Percentiles rank a stretch among this genome's conserved stretches.
These are phyloP conservation scores for Xanthia icteritia DNA, from an alignment of 2,888 invertebrate genomes.

Conservation along the genomic window DNA sequence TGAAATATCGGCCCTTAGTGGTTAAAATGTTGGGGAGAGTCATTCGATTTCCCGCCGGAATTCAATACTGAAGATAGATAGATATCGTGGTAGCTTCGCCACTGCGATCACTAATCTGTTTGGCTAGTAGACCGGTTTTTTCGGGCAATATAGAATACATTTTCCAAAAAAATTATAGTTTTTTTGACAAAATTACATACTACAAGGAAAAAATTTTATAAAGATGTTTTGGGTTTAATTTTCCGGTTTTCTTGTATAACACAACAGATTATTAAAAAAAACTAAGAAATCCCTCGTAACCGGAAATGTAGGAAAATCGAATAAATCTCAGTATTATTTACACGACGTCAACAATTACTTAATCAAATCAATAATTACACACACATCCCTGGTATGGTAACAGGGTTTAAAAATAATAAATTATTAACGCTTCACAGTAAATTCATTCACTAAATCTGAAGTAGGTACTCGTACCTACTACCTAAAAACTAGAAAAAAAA, in stretches of 20 bases:
- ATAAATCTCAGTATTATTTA: neutral
- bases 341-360: neutral
- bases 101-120: constrained; percentile 4
- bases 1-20: too few species aligned
- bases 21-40: neutral
- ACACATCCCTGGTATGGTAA: neutral
- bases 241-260: neutral
- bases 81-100: too few species aligned
- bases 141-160: too few species aligned
- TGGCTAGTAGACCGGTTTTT: neutral
- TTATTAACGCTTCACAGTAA: constrained; percentile 5
- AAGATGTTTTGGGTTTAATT: neutral
- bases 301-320: neutral
- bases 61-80: neutral
- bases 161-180: neutral
- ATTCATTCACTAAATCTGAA: constrained; percentile 12
- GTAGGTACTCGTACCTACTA: constrained; percentile 3
- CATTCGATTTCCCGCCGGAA: neutral
- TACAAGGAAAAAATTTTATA: constrained; percentile 19
- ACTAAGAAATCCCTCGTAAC: neutral
- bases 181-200: neutral
- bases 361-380: neutral
- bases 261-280: neutral
- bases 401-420: neutral
- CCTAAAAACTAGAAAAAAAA: constrained; percentile 18